Evolutionary conservation across 2,888 invertebrate species (phyloP), one percentile per base, ranked within the genome.

Genomic region (Leptarthrus brevirostris): DNA sequence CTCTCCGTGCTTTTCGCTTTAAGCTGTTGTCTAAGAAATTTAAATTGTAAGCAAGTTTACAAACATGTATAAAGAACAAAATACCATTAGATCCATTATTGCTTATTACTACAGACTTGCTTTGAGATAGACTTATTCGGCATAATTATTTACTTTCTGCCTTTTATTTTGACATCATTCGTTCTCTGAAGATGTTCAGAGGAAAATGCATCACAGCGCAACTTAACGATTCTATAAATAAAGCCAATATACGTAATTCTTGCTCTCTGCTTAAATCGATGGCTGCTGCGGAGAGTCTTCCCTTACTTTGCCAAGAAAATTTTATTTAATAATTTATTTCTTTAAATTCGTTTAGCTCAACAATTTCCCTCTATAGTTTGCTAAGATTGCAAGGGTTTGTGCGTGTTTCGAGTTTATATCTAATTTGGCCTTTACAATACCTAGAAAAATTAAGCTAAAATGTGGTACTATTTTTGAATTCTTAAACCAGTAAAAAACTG

Each of bases 291-390:
- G 47, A 64, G 64, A 64, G 44, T 44, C 44, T 47, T 36, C 58
- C 58, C 36, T 58, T 26, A 20, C 64, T 22, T 20, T 69, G 69
- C 69, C 69, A 52, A 69, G 52, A 52, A 49, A 52, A 52, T 69
- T 49, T 69, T 52, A 22, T 69, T 69, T 69, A 69, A 69, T 69
- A 69, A 69, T 69, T 69, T 69, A 69, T 69, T 64, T 69, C 69
- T 52, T 52, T 34, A 47, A 36, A 52, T 30, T 52, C 18, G 22
- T 52, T 52, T 52, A 49, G 52, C 69, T 26, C 22, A 69, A 52
- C 69, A 69, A 69, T 52, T 52, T 52, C 20, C 52, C 34, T 26
- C 49, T 30, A 49, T 12, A 16, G 22, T 3, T 52, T 26, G 20
- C 18, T 44, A 18, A 69, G 18, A 3, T 20, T 0, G 20, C 18